Conservation (phyloP, 2,797 vertebrate species). For the Acrossocheilus wenchowensis region DNA sequence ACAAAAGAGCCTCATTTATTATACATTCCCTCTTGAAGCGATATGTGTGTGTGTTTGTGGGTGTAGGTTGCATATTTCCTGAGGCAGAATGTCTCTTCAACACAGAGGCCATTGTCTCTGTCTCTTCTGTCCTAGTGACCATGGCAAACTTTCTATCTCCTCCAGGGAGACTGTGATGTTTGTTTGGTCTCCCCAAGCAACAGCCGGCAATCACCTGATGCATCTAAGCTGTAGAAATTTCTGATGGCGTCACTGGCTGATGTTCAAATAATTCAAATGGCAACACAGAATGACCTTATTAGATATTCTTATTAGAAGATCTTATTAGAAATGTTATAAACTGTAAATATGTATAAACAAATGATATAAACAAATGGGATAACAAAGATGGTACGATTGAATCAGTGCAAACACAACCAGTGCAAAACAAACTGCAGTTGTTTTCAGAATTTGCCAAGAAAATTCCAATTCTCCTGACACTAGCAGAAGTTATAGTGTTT, state of each 20-base stretch:
- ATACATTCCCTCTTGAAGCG: constrained; percentile 28
- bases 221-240: constrained; percentile 6
- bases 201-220: constrained; percentile 33
- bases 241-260: background rate
- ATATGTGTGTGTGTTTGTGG: constrained; percentile 38
- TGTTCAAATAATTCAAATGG: background rate
- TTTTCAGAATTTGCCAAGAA: constrained; percentile 1
- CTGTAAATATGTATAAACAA: background rate
- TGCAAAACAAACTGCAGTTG: background rate
- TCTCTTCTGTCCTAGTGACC: constrained; percentile 42
- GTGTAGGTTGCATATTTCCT: constrained; percentile 51
- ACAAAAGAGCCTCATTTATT: constrained; percentile 39
- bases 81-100: constrained; percentile 49
- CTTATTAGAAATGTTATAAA: background rate
- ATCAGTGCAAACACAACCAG: background rate
- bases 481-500: background rate
- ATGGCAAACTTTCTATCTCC: constrained; percentile 34
- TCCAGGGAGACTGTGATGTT: constrained; percentile 40
- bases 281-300: background rate
- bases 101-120: constrained; percentile 54
- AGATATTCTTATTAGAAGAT: background rate
- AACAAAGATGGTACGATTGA: background rate
- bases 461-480: background rate
- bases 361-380: too few species aligned
- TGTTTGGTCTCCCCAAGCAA: constrained; percentile 39